Evolutionary conservation across 2,113 vertebrate genomes (phyloP).

Genomic region (Calonectris borealis): DNA sequence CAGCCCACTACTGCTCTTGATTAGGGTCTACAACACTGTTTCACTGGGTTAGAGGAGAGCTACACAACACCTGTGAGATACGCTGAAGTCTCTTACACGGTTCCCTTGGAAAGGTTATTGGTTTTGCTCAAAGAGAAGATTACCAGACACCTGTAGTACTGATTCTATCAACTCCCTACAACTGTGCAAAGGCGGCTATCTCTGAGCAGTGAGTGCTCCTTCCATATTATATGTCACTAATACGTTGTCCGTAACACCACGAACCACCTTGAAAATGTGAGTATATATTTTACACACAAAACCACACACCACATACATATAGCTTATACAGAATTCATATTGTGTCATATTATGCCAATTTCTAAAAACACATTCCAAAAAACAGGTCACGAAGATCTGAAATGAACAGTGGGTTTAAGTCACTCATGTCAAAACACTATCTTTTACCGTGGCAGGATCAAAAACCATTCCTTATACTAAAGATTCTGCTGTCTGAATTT

Average conservation of each 20-base stretch:
- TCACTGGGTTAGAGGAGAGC: background rate
- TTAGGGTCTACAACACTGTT: background rate
- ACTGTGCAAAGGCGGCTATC: background rate
- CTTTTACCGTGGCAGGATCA: background rate
- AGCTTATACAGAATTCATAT: background rate
- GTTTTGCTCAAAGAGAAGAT: background rate
- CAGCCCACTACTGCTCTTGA: background rate
- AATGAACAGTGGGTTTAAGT: background rate
- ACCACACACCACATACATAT: background rate
- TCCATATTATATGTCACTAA: rapidly evolving
- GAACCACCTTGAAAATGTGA: background rate
- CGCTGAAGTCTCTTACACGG: background rate
- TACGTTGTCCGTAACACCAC: rapidly evolving
- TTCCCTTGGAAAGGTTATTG: background rate
- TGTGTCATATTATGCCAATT: background rate
- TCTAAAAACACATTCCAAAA: background rate
- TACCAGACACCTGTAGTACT: rapidly evolving
- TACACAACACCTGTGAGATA: background rate
- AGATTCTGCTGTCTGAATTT: background rate
- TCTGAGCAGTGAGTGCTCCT: rapidly evolving
- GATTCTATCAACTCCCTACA: background rate
- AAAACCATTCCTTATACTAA: background rate
- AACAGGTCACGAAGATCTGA: background rate
- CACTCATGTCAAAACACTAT: background rate
- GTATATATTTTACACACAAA: background rate